A percentile compares a stretch with the other conserved stretches of the same genome.
Evolutionary conservation across 2,113 vertebrate genomes (phyloP).

Genomic region (Calidris pygmaea): DNA sequence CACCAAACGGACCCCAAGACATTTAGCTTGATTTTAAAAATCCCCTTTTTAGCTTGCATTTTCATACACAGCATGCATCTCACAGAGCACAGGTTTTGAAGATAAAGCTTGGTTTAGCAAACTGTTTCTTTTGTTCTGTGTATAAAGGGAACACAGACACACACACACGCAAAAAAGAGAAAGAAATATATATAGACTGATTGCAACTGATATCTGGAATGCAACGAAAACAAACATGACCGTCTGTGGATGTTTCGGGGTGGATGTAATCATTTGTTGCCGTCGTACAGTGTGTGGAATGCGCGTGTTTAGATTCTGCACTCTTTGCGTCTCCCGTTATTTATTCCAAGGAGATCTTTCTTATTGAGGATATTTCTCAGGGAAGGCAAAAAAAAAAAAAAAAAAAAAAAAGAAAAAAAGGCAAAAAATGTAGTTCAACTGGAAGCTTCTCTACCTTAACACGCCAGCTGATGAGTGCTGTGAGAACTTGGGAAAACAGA

Average conservation of each 20-base stretch:
- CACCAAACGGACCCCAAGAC: not conserved
- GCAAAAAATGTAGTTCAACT: not conserved
- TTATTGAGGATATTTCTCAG: slow-evolving; percentile 22
- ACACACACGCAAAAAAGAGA: not conserved
- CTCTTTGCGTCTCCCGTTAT: not conserved
- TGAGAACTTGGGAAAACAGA: slow-evolving; percentile 29
- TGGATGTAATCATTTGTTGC: slow-evolving; percentile 29
- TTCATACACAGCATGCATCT: not conserved
- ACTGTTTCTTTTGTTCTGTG: not conserved
- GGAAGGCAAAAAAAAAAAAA: not conserved
- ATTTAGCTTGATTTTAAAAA: not conserved
- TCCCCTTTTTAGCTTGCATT: not conserved
- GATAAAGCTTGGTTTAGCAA: slow-evolving; percentile 8
- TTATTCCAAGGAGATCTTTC: not conserved
- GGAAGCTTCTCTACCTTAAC: slow-evolving; percentile 3
- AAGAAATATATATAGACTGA: not conserved
- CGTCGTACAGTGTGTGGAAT: not conserved
- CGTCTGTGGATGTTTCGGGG: not conserved
- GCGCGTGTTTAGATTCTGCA: not conserved
- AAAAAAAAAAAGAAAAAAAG: not conserved
- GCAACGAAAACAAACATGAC: slow-evolving; percentile 45
- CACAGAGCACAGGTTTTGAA: not conserved
- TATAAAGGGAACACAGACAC: not conserved
- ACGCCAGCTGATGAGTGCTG: slow-evolving; percentile 27
- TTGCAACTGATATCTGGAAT: slow-evolving; percentile 40